Conservation (phyloP, 2,113 vertebrate species). For the Oryzias curvinotus region DNA sequence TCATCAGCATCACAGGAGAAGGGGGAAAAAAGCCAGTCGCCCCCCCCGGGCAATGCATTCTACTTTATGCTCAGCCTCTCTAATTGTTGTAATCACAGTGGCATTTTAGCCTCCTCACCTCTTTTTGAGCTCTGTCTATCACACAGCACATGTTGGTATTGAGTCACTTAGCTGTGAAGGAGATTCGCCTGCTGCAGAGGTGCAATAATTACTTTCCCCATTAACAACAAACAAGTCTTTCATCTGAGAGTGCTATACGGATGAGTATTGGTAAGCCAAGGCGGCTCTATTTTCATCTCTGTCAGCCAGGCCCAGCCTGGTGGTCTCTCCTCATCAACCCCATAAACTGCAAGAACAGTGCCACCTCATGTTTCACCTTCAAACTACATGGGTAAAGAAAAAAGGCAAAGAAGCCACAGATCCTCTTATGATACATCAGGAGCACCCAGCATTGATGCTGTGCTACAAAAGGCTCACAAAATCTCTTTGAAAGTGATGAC, state of each 20-base stretch:
- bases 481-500: not conserved
- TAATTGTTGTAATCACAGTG: slow-evolving; percentile 69
- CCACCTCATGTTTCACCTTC: slow-evolving; percentile 53
- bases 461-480: not conserved
- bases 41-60: slow-evolving; percentile 45
- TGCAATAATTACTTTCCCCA: slow-evolving; percentile 59
- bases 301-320: slow-evolving; percentile 43
- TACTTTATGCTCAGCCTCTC: slow-evolving; percentile 49
- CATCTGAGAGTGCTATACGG: slow-evolving; percentile 46
- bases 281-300: slow-evolving; percentile 56
- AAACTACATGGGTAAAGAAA: slow-evolving; percentile 21
- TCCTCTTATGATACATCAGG: not conserved
- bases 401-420: not conserved
- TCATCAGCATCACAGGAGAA: slow-evolving; percentile 63
- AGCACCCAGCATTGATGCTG: not conserved
- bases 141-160: slow-evolving; percentile 30
- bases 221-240: slow-evolving; percentile 71
- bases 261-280: slow-evolving; percentile 51
- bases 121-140: slow-evolving; percentile 54
- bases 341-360: slow-evolving; percentile 67
- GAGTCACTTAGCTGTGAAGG: slow-evolving; percentile 49
- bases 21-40: slow-evolving; percentile 28
- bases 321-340: slow-evolving; percentile 14
- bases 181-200: slow-evolving; percentile 50
- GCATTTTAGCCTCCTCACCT: slow-evolving; percentile 61